Percentiles rank a stretch among this genome's conserved stretches.
Conservation (phyloP, 1,140 invertebrate species). For the Oscheius sp. region DNA sequence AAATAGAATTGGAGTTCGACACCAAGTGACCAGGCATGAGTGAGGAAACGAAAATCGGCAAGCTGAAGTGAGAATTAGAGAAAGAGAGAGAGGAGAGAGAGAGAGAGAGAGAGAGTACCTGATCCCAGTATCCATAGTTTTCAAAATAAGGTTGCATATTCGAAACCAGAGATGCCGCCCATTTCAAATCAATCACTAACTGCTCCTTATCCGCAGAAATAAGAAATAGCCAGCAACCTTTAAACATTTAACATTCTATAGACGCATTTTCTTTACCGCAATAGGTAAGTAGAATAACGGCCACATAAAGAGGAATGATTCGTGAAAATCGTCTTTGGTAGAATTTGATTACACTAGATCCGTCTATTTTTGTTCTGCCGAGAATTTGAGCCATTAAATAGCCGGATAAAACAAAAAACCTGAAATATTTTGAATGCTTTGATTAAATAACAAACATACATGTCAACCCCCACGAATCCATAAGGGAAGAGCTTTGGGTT, state of each 20-base stretch:
- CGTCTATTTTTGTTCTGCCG: not conserved
- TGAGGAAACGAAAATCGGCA: not conserved
- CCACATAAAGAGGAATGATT: not conserved
- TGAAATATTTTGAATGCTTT: not conserved
- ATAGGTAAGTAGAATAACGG: not conserved
- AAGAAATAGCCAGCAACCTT: not conserved
- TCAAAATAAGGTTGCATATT: not conserved
- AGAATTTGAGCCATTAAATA: conserved; percentile 11
- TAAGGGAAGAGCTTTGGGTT: not conserved
- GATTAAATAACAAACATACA: conserved; percentile 4
- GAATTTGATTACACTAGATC: not conserved
- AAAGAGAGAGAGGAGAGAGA: no score
- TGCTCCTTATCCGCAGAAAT: not conserved
- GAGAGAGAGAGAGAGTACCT: not conserved
- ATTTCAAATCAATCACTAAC: not conserved
- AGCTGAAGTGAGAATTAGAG: no score
- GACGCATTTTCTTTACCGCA: not conserved
- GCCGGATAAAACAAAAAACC: conserved; percentile 18
- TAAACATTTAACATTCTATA: not conserved
- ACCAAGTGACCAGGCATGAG: not conserved
- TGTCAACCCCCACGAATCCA: conserved; percentile 25
- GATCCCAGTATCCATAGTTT: not conserved
- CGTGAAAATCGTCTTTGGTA: not conserved
- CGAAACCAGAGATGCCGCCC: not conserved
- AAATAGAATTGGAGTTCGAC: conserved; percentile 1